Evolutionary conservation across 2,888 invertebrate genomes (phyloP).

Genomic region (Nipponacmea schrenckii): DNA sequence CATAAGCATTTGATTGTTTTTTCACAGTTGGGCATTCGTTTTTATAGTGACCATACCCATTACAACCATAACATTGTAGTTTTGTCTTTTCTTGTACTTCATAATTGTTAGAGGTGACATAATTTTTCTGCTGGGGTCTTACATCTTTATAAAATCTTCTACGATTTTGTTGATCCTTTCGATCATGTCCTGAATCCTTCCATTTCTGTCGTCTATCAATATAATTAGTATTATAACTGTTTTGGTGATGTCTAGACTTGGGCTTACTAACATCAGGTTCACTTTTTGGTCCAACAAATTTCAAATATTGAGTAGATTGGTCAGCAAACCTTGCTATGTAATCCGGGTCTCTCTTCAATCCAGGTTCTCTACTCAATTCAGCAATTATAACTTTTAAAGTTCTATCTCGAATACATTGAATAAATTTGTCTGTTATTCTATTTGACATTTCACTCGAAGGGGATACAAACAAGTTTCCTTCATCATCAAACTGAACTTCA

Average conservation of each 20-base stretch:
- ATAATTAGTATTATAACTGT: neutral
- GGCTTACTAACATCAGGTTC: neutral
- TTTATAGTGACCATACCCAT: neutral
- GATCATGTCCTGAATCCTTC: neutral
- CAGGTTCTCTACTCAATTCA: neutral
- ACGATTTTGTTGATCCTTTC: neutral
- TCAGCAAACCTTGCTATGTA: neutral
- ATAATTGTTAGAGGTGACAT: too few relatives aligned
- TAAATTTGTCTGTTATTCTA: neutral
- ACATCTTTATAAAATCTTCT: too few relatives aligned
- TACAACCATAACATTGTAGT: neutral
- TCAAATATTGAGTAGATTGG: neutral
- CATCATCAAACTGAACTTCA: neutral
- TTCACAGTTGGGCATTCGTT: neutral
- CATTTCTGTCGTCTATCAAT: neutral
- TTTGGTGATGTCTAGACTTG: neutral
- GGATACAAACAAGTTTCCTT: neutral
- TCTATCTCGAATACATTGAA: neutral
- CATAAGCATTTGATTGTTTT: neutral
- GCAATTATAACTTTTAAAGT: neutral
- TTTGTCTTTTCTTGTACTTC: neutral
- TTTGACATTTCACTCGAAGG: neutral
- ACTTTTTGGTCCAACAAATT: neutral
- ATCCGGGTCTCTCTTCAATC: neutral
- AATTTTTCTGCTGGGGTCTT: too few relatives aligned